Evolutionary conservation across 92 coral and sea anemone species (phyloP).

Genomic region (Virgularia gustaviana): DNA sequence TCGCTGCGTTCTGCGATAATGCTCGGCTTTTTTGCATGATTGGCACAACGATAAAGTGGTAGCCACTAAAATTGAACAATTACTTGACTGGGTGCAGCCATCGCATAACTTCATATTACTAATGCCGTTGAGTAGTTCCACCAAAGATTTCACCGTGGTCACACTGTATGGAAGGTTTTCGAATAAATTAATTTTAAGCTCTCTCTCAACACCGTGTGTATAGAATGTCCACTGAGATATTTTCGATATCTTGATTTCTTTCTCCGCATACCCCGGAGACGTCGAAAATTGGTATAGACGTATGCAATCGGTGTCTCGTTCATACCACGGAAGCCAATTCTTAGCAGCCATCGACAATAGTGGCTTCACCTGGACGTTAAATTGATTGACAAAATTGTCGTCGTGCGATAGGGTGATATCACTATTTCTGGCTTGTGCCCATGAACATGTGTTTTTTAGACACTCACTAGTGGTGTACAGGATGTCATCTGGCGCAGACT

Average conservation of each 20-base stretch:
- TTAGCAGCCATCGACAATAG: not conserved
- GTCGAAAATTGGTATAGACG: not conserved
- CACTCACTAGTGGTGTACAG: not conserved
- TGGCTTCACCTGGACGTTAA: not conserved
- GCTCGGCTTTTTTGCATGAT: slow-evolving; percentile 10
- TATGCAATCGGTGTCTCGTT: not conserved
- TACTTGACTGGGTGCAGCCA: slow-evolving; percentile 1
- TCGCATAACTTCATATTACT: not conserved
- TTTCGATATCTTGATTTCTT: not conserved
- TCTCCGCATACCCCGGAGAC: slow-evolving; percentile 26
- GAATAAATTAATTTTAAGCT: not conserved
- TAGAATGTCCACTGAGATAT: slow-evolving; percentile 4
- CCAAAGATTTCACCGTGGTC: not conserved
- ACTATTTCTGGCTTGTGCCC: not conserved
- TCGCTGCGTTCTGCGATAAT: slow-evolving; percentile 36
- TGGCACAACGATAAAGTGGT: not conserved
- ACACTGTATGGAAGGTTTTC: not conserved
- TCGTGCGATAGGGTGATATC: not conserved
- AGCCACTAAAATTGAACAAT: not conserved
- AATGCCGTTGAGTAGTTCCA: not conserved
- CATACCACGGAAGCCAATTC: slow-evolving; percentile 22
- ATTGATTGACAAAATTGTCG: not conserved
- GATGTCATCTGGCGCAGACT: not conserved
- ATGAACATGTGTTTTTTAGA: not conserved
- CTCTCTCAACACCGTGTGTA: not conserved